Conservation (phyloP, 2,888 invertebrate species). For the Eilema griseolum region DNA sequence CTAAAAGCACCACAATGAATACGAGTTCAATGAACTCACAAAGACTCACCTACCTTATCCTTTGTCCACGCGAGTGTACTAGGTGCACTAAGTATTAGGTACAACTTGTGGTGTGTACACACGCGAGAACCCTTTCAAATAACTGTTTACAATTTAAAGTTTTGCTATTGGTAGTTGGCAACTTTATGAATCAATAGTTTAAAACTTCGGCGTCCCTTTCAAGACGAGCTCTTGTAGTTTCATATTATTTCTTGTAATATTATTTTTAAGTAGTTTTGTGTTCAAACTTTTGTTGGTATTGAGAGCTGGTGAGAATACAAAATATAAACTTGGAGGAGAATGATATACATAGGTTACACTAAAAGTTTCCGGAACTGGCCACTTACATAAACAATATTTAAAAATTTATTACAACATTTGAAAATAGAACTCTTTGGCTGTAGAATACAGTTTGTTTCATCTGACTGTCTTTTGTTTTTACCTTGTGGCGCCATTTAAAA, state of each 20-base stretch:
- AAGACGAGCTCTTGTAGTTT: slow-evolving; percentile 6
- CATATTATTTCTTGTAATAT: slow-evolving; percentile 18
- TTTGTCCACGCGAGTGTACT: slow-evolving; percentile 6
- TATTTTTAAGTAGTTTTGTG: slow-evolving; percentile 12
- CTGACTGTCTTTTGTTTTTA: too few relatives aligned
- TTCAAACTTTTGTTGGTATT: not conserved
- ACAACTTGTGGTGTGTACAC: slow-evolving; percentile 6
- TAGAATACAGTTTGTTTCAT: too few relatives aligned
- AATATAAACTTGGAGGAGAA: not conserved
- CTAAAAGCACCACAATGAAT: not conserved
- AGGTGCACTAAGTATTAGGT: not conserved
- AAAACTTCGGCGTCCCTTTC: slow-evolving; percentile 22
- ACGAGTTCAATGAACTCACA: slow-evolving; percentile 6
- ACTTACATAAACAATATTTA: too few relatives aligned
- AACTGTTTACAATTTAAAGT: slow-evolving; percentile 24
- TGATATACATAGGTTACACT: too few relatives aligned
- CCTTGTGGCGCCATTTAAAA: too few relatives aligned
- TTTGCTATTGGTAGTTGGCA: slow-evolving; percentile 29
- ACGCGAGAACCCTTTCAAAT: slow-evolving; percentile 15
- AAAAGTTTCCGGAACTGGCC: too few relatives aligned
- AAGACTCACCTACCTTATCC: not conserved
- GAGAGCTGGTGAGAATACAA: not conserved
- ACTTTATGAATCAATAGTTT: slow-evolving; percentile 43
- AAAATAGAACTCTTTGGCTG: too few relatives aligned
- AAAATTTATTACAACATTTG: too few relatives aligned